Base-by-base conservation (phyloP, 2,888 invertebrate genomes). In the Tetanocera ferruginea region DNA sequence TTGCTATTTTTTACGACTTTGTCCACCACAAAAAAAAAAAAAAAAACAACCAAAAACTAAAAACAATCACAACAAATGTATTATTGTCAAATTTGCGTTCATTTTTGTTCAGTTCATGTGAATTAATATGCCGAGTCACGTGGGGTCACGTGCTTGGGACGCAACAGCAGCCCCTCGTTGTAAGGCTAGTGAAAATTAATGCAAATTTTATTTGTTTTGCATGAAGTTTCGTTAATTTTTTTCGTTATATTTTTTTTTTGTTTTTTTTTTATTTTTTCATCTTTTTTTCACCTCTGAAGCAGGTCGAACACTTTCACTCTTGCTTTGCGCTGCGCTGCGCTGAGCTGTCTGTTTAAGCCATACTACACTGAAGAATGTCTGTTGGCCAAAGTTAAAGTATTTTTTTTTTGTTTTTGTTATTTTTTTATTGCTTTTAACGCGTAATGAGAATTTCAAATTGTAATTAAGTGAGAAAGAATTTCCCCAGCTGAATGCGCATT, bases 251-350 rank as follows among this genome's bases (percentile, higher is more conserved):
- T 43, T 11, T 43, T 11, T 3, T 49, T 49, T 67, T 23, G 23
- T 25, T 49, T 49, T 49, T 43, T 49, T 43, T 67, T 67, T n/a
- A n/a, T 67, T 37, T 23, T 17, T 43, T 14, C 14, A n/a, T n/a
- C n/a, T n/a, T n/a, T 43, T 43, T 43, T 43, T 43, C 14, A 14
- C 11, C 43, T 43, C 43, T 6, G 11, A 43, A 31, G 14, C 64
- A 17, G 64, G 31, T 19, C 64, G 43, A 67, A 43, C 67, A 43
- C 67, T 67, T 67, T 67, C 67, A 67, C 67, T 67, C 67, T 14
- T 25, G n/a, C 43, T n/a, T n/a, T n/a, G n/a, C n/a, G n/a, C n/a
- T n/a, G n/a, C n/a, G n/a, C n/a, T n/a, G n/a, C n/a, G n/a, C n/a
- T n/a, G n/a, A n/a, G 43, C 43, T 14, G 43, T 43, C 43, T 43